Evolutionary conservation across 1,140 invertebrate genomes (phyloP), one percentile per base, ranked within the genome.

Genomic region (Chrysomallon squamiferum): DNA sequence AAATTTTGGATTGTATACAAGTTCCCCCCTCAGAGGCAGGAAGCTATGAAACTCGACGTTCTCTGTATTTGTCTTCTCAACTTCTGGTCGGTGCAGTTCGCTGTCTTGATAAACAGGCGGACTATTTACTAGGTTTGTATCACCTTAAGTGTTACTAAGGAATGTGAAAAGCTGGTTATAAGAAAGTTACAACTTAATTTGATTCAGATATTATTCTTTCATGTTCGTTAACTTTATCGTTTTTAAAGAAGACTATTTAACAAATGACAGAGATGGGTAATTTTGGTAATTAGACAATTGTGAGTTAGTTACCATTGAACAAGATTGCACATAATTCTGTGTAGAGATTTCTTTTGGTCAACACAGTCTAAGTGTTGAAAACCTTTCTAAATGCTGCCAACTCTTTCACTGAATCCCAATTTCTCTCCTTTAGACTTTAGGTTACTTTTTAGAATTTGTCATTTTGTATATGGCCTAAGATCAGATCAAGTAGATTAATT

Each of bases 31-130:
- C 30, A 13, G 5, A n/a, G 5, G 18, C 43, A 13, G 66, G 45
- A 2, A 32, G 32, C 29, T 18, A 25, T 9, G 15, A 54, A 41
- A 54, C 66, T 25, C 43, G 66, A 43, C 47, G 63, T 27, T 68
- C 66, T 15, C 32, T 68, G 43, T 68, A 68, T 18, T 32, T 68
- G 45, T 63, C 66, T 22, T 38, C 66, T n/a, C 30, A 15, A 7
- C 50, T 54, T 13, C n/a, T 54, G 50, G n/a, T 20, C 7, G 50
- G 50, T 4, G 29, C 25, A 0, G 50, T 54, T 6, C 22, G 29
- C 22, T 25, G 22, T 15, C 29, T 22, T 22, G 15, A 22, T 15
- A 54, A 54, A 54, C 50, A 54, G 50, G 22, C 18, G 22, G 22
- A 54, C 18, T 54, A 20, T 27, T 30, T 54, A 25, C 29, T 7